These are phyloP conservation scores for Lethenteron camtschaticum DNA, from an alignment of 2,113 vertebrate species.

Conservation along the genomic window DNA sequence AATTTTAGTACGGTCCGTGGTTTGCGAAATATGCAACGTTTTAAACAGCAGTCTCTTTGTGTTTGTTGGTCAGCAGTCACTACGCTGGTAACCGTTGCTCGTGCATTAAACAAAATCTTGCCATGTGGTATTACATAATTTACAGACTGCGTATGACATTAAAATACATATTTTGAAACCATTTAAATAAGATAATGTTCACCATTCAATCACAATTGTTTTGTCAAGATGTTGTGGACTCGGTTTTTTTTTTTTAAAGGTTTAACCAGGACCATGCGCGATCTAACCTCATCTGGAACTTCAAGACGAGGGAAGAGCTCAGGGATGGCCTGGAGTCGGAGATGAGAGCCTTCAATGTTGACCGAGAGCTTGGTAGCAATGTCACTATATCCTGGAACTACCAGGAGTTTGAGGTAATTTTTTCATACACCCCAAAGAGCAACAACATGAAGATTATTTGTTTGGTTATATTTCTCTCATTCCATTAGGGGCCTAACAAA, in stretches of 20 bases:
- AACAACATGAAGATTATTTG: no score
- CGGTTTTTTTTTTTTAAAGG: constrained; percentile 23
- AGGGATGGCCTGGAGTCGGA: constrained; percentile 78
- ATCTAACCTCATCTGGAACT: constrained; percentile 96
- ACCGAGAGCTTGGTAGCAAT: constrained; percentile 69
- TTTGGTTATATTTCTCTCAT: no score
- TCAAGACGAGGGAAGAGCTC: constrained; percentile 86
- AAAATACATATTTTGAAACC: neutral
- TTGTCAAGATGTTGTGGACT: neutral
- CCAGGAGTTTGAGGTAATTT: constrained; percentile 79
- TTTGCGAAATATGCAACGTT: no score
- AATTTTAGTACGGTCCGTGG: no score
- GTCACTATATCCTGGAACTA: constrained; percentile 95
- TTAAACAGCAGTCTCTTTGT: no score
- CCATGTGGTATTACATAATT: no score
- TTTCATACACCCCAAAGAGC: no score
- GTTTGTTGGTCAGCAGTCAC: no score
- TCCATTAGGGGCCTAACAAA: no score
- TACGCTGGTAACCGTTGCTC: no score
- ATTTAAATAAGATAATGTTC: neutral
- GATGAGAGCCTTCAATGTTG: constrained; percentile 75
- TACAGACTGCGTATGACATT: neutral
- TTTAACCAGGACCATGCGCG: constrained; percentile 77
- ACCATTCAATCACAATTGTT: neutral
- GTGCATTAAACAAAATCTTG: no score